Evolutionary conservation across 1,140 invertebrate genomes (phyloP), one percentile per base, ranked within the genome.

Genomic region (Brachionus plicatilis): DNA sequence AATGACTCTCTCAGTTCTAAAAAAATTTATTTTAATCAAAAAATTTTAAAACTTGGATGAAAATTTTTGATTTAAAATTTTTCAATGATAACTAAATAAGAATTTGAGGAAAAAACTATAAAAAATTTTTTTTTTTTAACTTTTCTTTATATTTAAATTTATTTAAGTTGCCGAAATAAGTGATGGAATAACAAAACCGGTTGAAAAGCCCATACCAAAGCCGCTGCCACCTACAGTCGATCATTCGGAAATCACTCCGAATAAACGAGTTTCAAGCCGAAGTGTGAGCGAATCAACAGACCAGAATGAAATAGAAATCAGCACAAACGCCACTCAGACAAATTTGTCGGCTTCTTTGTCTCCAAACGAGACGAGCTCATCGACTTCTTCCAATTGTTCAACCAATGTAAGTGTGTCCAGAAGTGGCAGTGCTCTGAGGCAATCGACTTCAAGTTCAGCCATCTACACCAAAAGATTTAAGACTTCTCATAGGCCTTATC

Each of bases 121-220:
- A 24, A 24, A n/a, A n/a, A n/a, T 45, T 76, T 50, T 14, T 76
- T 43, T 76, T 27, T 37, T 12, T 0, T 27, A 12, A 70, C 1
- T 76, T 12, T n/a, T 76, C 9, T 50, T 45, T 14, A 1, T 45
- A 78, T 27, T 56, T 17, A 24, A 37, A 37, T 37, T 37, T 37
- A 1, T 7, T 78, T 43, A 60, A 80, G 76, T 82, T 8, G n/a
- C 8, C 5, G 79, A 82, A 82, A 82, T 82, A 41, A 68, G 43
- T 45, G 79, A 82, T 47, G 79, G 79, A 9, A 29, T 82, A 27
- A 82, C 79, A 17, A 82, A 82, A 37, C 79, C 79, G 14, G 79
- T 82, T 24, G 79, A 82, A 20, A 82, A 82, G 43, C 79, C 79
- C 50, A 82, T 82, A 29, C 79, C 79, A 6, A 82, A 82, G 20